These are phyloP conservation scores for Ischnus inquisitorius DNA, from an alignment of 2,888 invertebrate genomes.

Conservation along the genomic window DNA sequence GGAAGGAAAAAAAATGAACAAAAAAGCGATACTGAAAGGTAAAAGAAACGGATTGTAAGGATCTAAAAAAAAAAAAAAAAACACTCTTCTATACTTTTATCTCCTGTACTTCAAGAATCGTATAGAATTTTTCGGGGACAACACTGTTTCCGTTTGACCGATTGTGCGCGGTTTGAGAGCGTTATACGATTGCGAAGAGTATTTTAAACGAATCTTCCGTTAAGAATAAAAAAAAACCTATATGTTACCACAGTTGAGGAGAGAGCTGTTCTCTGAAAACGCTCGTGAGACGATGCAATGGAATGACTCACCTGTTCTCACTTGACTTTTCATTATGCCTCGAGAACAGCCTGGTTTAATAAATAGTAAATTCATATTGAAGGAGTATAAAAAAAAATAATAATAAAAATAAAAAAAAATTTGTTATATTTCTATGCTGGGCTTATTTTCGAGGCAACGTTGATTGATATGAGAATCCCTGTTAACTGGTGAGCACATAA, in stretches of 20 bases:
- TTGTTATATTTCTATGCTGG: slow-evolving; percentile 85
- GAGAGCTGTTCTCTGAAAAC: slow-evolving; percentile 75
- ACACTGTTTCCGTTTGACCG: slow-evolving; percentile 64
- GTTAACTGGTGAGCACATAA: slow-evolving; percentile 85
- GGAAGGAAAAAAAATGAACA: slow-evolving; percentile 61
- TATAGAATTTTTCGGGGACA: slow-evolving; percentile 63
- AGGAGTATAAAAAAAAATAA: slow-evolving; percentile 74
- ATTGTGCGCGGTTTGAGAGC: slow-evolving; percentile 50
- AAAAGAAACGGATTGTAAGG: slow-evolving; percentile 72
- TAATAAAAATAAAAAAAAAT: slow-evolving; percentile 77
- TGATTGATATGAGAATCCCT: slow-evolving; percentile 85
- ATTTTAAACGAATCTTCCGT: slow-evolving; percentile 70
- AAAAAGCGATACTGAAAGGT: slow-evolving; percentile 67
- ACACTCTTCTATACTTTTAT: slow-evolving; percentile 75
- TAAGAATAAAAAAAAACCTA: slow-evolving; percentile 61
- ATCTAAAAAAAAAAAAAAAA: slow-evolving; percentile 66
- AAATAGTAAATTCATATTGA: slow-evolving; percentile 83
- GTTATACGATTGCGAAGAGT: slow-evolving; percentile 64
- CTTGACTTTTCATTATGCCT: slow-evolving; percentile 78
- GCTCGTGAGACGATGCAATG: slow-evolving; percentile 80
- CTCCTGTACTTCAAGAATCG: slow-evolving; percentile 73
- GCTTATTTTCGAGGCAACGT: slow-evolving; percentile 85
- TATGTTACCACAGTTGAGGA: slow-evolving; percentile 68
- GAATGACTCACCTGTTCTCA: slow-evolving; percentile 83
- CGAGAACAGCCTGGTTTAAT: slow-evolving; percentile 74